Evolutionary conservation across 2,888 invertebrate species (phyloP).

Genomic region (Cerceris rybyensis): DNA sequence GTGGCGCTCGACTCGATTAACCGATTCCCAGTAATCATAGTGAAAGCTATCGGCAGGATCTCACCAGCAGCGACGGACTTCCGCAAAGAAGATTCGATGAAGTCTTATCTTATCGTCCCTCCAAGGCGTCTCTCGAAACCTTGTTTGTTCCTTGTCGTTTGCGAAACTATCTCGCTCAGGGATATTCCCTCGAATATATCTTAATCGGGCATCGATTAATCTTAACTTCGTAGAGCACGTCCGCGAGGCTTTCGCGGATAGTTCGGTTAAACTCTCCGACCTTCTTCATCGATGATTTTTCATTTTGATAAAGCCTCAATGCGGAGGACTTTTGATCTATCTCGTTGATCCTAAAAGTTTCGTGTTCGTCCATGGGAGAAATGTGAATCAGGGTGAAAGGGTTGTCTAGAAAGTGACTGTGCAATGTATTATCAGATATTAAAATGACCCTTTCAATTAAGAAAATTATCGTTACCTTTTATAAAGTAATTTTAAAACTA

Average conservation of each 20-base stretch:
- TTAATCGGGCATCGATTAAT: slow-evolving; percentile 56
- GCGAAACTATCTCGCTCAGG: slow-evolving; percentile 10
- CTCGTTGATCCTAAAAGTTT: too few relatives aligned
- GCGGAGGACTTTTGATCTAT: slow-evolving; percentile 2
- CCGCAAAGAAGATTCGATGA: slow-evolving; percentile 33
- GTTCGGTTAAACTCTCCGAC: slow-evolving; percentile 27
- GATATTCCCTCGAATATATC: slow-evolving; percentile 43
- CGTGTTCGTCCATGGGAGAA: too few relatives aligned
- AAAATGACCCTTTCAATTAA: too few relatives aligned
- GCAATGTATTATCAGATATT: too few relatives aligned
- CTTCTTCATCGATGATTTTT: slow-evolving; percentile 25
- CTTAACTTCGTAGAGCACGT: slow-evolving; percentile 14
- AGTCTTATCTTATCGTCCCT: slow-evolving; percentile 48
- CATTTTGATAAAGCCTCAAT: slow-evolving; percentile 43
- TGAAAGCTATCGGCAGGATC: slow-evolving; percentile 55
- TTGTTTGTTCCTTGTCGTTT: slow-evolving; percentile 44
- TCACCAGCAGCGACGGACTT: slow-evolving; percentile 28
- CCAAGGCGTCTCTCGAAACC: slow-evolving; percentile 18
- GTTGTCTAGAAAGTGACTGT: background rate
- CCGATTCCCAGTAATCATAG: slow-evolving; percentile 54
- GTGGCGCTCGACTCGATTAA: slow-evolving; percentile 47
- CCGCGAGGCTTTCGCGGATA: background rate
- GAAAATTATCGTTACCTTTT: too few relatives aligned
- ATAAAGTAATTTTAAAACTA: background rate
- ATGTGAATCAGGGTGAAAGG: background rate